A percentile compares a stretch with the other conserved stretches of the same genome.
Evolutionary conservation across 2,113 vertebrate genomes (phyloP).

Genomic region (Peromyscus leucopus): DNA sequence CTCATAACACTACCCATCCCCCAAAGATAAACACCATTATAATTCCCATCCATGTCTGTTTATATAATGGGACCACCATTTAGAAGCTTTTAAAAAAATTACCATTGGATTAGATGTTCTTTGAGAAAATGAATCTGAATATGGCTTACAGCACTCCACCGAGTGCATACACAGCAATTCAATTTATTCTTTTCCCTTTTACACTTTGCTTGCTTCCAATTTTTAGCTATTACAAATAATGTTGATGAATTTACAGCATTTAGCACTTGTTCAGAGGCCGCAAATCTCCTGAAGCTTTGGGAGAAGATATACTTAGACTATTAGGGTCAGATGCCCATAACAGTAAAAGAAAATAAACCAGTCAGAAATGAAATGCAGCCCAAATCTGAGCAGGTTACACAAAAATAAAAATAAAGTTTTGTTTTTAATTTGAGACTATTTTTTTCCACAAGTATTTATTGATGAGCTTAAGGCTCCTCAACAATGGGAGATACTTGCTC

Average conservation of each 20-base stretch:
- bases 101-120: conserved; percentile 8
- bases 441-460: background rate
- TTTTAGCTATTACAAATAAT: conserved; percentile 31
- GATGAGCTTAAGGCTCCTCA: background rate
- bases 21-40: conserved; percentile 2
- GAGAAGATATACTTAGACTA: background rate
- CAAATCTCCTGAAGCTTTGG: conserved; percentile 15
- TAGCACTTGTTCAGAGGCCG: conserved; percentile 14
- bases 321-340: background rate
- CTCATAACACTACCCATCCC: background rate
- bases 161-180: background rate
- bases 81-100: background rate
- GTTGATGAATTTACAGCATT: conserved; percentile 3
- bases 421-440: conserved; percentile 6
- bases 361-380: conserved; percentile 6
- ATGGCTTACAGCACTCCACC: background rate
- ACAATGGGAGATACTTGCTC: background rate
- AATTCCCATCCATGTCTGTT: background rate
- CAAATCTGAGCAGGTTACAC: background rate
- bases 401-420: background rate
- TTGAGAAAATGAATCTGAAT: conserved; percentile 31
- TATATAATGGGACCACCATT: background rate
- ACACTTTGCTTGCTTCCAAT: background rate
- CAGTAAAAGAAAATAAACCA: background rate
- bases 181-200: background rate